Evolutionary conservation across 1,140 invertebrate genomes (phyloP).

Genomic region (Diachasmimorpha longicaudata): DNA sequence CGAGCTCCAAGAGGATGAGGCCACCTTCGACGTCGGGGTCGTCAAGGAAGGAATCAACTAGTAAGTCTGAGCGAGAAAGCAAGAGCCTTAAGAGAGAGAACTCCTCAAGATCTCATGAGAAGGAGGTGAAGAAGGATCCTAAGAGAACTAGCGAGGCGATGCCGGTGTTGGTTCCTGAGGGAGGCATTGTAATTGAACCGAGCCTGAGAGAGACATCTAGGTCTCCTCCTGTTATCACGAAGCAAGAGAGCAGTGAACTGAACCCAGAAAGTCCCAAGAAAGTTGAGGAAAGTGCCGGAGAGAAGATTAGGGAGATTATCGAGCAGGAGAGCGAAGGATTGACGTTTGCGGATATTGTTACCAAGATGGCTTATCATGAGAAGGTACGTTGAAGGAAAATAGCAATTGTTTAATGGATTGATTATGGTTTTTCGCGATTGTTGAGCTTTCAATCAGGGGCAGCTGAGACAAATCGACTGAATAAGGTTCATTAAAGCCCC

Average conservation of each 20-base stretch:
- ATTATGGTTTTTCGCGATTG: no score
- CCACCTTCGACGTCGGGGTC: neutral
- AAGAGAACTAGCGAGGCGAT: conserved; percentile 46
- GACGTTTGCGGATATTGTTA: conserved; percentile 53
- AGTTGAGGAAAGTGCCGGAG: conserved; percentile 26
- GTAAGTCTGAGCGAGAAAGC: conserved; percentile 14
- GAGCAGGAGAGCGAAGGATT: conserved; percentile 40
- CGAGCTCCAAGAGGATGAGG: conserved; percentile 5
- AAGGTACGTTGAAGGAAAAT: conserved; percentile 42
- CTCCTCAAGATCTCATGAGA: conserved; percentile 19
- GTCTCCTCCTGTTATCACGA: conserved; percentile 55
- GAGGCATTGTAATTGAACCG: conserved; percentile 37
- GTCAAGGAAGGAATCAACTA: neutral
- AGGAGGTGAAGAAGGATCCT: neutral
- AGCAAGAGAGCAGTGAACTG: conserved; percentile 37
- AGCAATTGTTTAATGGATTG: neutral
- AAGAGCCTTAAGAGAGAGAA: conserved; percentile 33
- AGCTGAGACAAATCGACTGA: no score
- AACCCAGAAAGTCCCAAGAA: conserved; percentile 36
- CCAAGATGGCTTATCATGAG: conserved; percentile 56
- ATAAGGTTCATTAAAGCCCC: no score
- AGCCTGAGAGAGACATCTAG: conserved; percentile 48
- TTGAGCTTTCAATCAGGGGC: no score
- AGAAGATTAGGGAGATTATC: conserved; percentile 33
- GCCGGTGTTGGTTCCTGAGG: conserved; percentile 54